A percentile compares a stretch with the other conserved stretches of the same genome.
These are phyloP conservation scores for Hycleus cichorii DNA, from an alignment of 1,140 invertebrate genomes.

Conservation along the genomic window DNA sequence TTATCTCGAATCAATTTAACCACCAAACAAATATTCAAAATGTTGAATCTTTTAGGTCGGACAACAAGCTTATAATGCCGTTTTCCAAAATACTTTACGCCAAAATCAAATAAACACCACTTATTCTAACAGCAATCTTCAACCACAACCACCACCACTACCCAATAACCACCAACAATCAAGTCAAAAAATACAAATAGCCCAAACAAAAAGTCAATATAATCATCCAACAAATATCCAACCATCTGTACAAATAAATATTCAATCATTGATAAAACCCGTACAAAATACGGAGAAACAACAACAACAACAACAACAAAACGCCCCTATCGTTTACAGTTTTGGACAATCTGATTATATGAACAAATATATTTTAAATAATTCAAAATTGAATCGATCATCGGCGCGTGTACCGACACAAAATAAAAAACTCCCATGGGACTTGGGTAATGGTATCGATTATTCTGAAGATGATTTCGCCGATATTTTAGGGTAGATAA, in stretches of 20 bases:
- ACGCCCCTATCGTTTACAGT: slow-evolving; percentile 37
- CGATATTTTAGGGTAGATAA: slow-evolving; percentile 50
- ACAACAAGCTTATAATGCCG: slow-evolving; percentile 28
- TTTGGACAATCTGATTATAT: slow-evolving; percentile 37
- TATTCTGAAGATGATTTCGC: slow-evolving; percentile 51
- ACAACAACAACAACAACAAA: slow-evolving; percentile 27
- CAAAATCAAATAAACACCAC: background rate
- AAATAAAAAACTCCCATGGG: slow-evolving; percentile 33
- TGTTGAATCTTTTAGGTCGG: slow-evolving; percentile 27
- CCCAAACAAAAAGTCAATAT: slow-evolving; percentile 2
- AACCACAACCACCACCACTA: slow-evolving; percentile 15
- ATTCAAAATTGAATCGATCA: too few relatives aligned
- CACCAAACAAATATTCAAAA: background rate
- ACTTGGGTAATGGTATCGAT: slow-evolving; percentile 29
- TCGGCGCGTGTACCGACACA: slow-evolving; percentile 5
- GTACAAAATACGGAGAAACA: slow-evolving; percentile 29
- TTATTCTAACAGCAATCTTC: background rate
- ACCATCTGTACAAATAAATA: slow-evolving; percentile 33
- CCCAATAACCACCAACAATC: background rate
- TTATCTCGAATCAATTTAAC: slow-evolving; percentile 26
- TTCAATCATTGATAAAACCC: slow-evolving; percentile 35
- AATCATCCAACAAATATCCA: slow-evolving; percentile 12
- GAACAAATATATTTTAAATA: slow-evolving; percentile 28
- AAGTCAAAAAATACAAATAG: background rate
- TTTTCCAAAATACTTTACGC: slow-evolving; percentile 1